Evolutionary conservation across 2,113 vertebrate species (phyloP), one percentile per base, ranked within the genome.

Genomic region (Misgurnus mizolepis): DNA sequence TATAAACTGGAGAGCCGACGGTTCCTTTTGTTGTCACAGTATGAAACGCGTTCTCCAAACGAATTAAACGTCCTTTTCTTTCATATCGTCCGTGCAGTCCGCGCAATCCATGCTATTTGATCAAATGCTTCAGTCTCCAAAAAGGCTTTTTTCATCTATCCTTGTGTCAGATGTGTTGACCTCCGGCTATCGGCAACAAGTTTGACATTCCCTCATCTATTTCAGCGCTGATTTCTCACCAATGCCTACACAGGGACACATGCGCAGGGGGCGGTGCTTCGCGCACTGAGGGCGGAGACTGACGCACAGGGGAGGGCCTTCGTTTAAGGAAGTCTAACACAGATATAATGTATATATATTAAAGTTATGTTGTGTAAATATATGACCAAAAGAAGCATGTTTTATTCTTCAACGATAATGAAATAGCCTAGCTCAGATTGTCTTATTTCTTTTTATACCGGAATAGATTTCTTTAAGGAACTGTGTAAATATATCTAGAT

Each of bases 131-230:
- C 43, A 2, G 56, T 6, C 18, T 39, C 67, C 65, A 3, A 22
- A 17, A 43, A 34, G 7, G 14, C 50, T 40, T 75, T 49, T 45
- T 39, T 27, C 18, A 53, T 12, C 72, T 55, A 75, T 79, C 76
- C 49, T 43, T 41, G 50, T n/a, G 55, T 15, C 61, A 41, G 76
- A 75, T 76, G 76, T 79, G 76, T 84, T 75, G 78, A 79, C 41
- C 69, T 39, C 58, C 77, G 45, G 68, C 69, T 50, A 68, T 82
- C 84, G 80, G 84, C 84, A 85, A 85, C 84, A 85, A 85, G 80
- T 85, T 85, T 85, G 84, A 80, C 84, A 82, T 85, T 85, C 84
- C 80, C 84, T 85, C 84, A 85, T 85, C 84, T 82, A 39, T 34
- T 55, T 70, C 83, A 82, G 76, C 76, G 83, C 76, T n/a, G 64